These are phyloP conservation scores for Cichladusa arquata DNA, from an alignment of 2,113 vertebrate genomes.

Conservation along the genomic window DNA sequence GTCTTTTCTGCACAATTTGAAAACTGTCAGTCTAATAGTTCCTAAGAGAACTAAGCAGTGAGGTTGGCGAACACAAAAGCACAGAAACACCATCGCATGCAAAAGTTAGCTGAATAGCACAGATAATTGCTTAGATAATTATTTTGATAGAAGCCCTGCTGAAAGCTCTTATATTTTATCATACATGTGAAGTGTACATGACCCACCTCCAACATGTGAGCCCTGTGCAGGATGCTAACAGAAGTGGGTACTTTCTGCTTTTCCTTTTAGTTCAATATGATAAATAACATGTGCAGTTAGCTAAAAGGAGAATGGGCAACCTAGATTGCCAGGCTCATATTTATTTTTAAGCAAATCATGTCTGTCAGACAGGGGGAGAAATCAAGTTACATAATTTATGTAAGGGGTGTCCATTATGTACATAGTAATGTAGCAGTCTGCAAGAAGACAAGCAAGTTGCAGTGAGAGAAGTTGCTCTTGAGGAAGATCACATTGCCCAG, in stretches of 20 bases:
- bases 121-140: slow-evolving; percentile 69
- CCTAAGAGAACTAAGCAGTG: slow-evolving; percentile 62
- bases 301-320: slow-evolving; percentile 13
- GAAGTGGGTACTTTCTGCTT: slow-evolving; percentile 1
- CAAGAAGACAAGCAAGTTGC: slow-evolving; percentile 36
- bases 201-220: neutral
- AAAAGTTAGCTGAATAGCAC: slow-evolving; percentile 63
- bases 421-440: neutral
- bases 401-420: slow-evolving; percentile 5
- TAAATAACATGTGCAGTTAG: neutral
- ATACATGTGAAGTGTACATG: slow-evolving; percentile 25
- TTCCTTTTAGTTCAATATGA: neutral
- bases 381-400: slow-evolving; percentile 8
- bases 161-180: slow-evolving; percentile 42
- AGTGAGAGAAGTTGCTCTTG: slow-evolving; percentile 62
- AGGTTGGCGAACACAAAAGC: slow-evolving; percentile 64
- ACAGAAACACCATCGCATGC: slow-evolving; percentile 41
- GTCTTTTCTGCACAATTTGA: slow-evolving; percentile 53
- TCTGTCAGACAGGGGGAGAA: neutral
- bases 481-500: slow-evolving; percentile 44
- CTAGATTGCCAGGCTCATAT: neutral
- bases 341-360: neutral
- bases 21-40: slow-evolving; percentile 61
- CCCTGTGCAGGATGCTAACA: neutral
- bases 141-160: slow-evolving; percentile 64